A percentile compares a stretch with the other conserved stretches of the same genome.
Evolutionary conservation across 2,113 vertebrate species (phyloP).

Genomic region (Actenoides lindsayi): DNA sequence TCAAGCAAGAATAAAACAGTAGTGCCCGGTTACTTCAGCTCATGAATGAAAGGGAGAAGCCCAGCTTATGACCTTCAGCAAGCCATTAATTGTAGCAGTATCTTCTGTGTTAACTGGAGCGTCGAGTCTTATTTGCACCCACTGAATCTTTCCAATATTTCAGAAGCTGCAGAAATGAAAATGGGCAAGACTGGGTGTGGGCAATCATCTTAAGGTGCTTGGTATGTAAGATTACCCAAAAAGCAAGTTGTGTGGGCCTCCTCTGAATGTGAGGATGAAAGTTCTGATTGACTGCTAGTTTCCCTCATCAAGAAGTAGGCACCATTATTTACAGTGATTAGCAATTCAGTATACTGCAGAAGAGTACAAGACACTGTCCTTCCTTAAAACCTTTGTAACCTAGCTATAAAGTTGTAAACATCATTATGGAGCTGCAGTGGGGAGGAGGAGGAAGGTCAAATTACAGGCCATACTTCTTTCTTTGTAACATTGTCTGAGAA

Average conservation of each 20-base stretch:
- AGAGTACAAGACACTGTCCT: not conserved
- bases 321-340: not conserved
- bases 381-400: not conserved
- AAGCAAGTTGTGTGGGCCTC: not conserved
- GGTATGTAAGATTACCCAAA: not conserved
- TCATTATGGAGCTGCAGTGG: not conserved
- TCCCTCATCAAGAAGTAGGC: not conserved
- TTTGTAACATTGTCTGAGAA: conserved; percentile 14
- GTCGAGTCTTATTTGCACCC: not conserved
- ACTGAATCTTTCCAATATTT: not conserved
- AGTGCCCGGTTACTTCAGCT: not conserved
- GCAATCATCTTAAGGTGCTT: not conserved
- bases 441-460: not conserved
- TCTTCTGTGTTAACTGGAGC: not conserved
- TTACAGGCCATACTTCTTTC: not conserved
- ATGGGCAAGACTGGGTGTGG: not conserved
- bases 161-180: not conserved
- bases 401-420: not conserved
- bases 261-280: not conserved
- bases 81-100: not conserved
- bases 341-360: not conserved
- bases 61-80: not conserved
- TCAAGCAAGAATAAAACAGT: not conserved
- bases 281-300: not conserved
- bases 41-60: not conserved